phyloP scores from a whole-genome alignment of 92 coral and sea anemone species.

The Umimayanthus chanpuru region DNA sequence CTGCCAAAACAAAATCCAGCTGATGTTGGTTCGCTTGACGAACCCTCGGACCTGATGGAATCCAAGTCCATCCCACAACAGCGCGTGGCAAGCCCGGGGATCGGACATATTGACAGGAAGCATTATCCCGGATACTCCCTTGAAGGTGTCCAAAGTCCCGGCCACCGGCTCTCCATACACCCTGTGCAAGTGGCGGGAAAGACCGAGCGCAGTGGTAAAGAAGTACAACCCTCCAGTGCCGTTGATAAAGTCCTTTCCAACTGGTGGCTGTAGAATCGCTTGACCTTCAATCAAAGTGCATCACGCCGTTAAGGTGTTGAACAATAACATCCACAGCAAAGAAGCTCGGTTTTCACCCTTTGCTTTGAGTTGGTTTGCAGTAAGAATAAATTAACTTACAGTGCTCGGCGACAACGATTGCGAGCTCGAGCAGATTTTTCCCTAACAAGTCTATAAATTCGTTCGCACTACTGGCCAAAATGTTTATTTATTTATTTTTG shows the following conservation, averaged over 20 bases:
- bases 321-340: no score
- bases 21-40: constrained; percentile 56
- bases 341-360: no score
- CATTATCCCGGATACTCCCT: constrained; percentile 71
- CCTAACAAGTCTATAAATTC: no score
- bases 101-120: constrained; percentile 44
- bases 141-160: constrained; percentile 52
- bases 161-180: constrained; percentile 60
- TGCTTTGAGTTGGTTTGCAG: no score
- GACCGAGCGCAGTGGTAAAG: constrained; percentile 48
- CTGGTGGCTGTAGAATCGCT: not conserved
- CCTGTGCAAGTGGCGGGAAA: constrained; percentile 49
- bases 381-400: no score
- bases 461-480: no score
- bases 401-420: no score
- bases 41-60: constrained; percentile 70
- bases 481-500: no score
- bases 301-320: not conserved
- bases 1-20: constrained; percentile 69
- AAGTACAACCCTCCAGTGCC: constrained; percentile 51
- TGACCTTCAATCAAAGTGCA: not conserved
- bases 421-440: no score
- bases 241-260: constrained; percentile 16
- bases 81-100: constrained; percentile 56
- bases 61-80: constrained; percentile 78